phyloP scores from a whole-genome alignment of 2,113 vertebrate species.

The Paralichthys olivaceus region DNA sequence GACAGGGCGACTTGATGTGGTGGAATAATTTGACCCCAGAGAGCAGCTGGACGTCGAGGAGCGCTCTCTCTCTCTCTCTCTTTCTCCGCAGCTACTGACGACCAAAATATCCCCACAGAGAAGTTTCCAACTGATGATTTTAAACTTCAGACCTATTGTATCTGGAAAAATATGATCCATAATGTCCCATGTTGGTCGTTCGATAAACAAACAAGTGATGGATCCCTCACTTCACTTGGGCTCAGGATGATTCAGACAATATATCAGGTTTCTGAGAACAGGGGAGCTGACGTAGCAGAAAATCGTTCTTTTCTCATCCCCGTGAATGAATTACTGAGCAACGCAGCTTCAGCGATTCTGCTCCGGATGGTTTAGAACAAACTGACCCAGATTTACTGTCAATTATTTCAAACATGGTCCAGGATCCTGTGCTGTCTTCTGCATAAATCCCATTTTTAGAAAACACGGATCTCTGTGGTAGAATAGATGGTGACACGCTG shows the following conservation, averaged over 20 bases:
- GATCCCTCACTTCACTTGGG: neutral
- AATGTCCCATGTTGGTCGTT: neutral
- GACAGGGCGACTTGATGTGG: neutral
- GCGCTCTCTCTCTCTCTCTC: neutral
- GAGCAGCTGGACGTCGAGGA: neutral
- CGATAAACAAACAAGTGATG: neutral
- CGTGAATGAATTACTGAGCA: conserved; percentile 50
- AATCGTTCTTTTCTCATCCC: conserved; percentile 42
- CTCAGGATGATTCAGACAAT: neutral
- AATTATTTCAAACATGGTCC: neutral
- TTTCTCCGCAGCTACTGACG: neutral
- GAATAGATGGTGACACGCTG: no score
- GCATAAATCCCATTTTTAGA: neutral
- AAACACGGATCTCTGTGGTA: neutral
- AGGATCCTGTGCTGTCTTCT: neutral
- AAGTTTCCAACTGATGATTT: no score
- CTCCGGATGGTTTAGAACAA: conserved; percentile 48
- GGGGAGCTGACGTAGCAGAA: conserved; percentile 58
- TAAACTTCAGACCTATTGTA: no score
- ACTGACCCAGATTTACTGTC: conserved; percentile 59
- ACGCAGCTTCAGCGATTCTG: conserved; percentile 63
- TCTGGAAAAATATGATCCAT: neutral
- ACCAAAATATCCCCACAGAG: neutral
- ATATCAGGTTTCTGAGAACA: conserved; percentile 34
- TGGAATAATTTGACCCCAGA: neutral